Evolutionary conservation across 2,113 vertebrate species (phyloP).

Genomic region (Hassar affinis): DNA sequence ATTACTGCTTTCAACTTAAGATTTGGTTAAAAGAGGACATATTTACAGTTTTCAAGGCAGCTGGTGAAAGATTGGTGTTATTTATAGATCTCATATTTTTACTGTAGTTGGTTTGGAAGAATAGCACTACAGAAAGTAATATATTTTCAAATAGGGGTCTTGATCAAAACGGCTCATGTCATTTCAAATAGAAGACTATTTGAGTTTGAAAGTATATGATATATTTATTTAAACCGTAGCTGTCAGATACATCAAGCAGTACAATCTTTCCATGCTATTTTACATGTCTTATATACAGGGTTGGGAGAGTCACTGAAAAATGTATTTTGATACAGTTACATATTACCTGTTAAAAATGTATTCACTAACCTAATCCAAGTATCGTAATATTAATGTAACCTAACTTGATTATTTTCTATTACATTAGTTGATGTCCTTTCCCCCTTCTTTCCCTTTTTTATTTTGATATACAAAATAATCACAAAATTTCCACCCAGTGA

Average conservation of each 20-base stretch:
- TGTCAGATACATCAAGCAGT: not conserved
- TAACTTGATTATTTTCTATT: too few relatives aligned
- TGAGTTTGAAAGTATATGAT: not conserved
- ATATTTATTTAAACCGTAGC: not conserved
- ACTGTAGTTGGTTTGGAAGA: not conserved
- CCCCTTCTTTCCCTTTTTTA: too few relatives aligned
- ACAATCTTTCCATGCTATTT: not conserved
- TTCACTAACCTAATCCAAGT: too few relatives aligned
- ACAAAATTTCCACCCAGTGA: too few relatives aligned
- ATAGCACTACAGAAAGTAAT: not conserved
- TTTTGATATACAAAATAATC: too few relatives aligned
- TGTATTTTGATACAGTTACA: too few relatives aligned
- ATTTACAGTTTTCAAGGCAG: constrained; percentile 8
- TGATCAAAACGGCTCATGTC: not conserved
- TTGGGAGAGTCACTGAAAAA: too few relatives aligned
- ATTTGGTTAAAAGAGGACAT: constrained; percentile 8
- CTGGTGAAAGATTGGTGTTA: not conserved
- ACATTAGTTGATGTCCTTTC: too few relatives aligned
- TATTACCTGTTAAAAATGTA: too few relatives aligned
- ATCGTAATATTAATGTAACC: too few relatives aligned
- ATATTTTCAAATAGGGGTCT: not conserved
- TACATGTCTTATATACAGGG: not conserved
- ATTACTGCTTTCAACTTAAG: not conserved
- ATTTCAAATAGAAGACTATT: not conserved
- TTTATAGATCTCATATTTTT: not conserved